Evolutionary conservation across 2,797 vertebrate species (phyloP).

Genomic region (Sebastes hubbsi): DNA sequence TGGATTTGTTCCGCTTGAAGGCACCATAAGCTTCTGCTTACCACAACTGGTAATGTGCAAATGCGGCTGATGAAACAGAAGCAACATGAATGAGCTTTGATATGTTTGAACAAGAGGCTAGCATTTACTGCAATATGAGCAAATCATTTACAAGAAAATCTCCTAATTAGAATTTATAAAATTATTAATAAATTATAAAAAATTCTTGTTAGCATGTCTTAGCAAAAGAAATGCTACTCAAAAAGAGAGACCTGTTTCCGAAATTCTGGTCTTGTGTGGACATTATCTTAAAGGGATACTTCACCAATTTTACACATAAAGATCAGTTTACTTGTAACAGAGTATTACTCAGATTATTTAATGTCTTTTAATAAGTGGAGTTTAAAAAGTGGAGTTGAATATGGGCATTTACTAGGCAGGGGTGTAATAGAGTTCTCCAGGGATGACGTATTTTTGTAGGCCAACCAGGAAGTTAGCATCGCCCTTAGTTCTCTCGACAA

Average conservation of each 20-base stretch:
- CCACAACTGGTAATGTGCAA: not conserved
- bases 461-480: too few species aligned
- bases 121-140: not conserved
- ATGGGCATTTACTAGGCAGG: not conserved
- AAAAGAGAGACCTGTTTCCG: too few species aligned
- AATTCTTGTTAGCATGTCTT: not conserved
- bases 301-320: too few species aligned
- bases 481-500: too few species aligned
- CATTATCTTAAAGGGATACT: too few species aligned
- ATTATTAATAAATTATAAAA: not conserved
- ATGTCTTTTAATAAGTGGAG: too few species aligned
- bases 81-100: not conserved
- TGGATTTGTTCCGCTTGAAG: not conserved
- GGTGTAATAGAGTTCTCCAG: not conserved
- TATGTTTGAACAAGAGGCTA: not conserved
- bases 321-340: too few species aligned
- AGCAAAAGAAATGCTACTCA: not conserved
- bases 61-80: not conserved
- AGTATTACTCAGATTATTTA: too few species aligned
- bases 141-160: not conserved
- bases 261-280: too few species aligned
- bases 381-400: too few species aligned
- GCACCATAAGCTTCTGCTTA: not conserved
- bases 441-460: too few species aligned
- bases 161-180: not conserved